Evolutionary conservation across 2,888 invertebrate genomes (phyloP).

Genomic region (Xylophagus ater): DNA sequence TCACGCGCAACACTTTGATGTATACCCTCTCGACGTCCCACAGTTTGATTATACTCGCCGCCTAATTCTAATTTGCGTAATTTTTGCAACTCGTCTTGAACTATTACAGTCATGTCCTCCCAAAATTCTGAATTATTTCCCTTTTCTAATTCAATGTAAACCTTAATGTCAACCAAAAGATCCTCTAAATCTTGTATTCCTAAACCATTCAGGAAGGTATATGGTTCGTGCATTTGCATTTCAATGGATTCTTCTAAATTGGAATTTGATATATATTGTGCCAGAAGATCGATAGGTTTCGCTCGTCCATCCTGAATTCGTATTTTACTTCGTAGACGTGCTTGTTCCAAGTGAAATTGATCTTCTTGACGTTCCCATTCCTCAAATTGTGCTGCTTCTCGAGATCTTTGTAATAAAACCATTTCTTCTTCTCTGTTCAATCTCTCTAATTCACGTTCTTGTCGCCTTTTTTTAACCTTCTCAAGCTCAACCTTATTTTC

Average conservation of each 20-base stretch:
- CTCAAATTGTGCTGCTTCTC: conserved; percentile 81
- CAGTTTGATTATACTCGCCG: conserved; percentile 47
- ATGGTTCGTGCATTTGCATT: conserved; percentile 99
- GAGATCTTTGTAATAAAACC: conserved; percentile 72
- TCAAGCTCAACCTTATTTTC: conserved; percentile 88
- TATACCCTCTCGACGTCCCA: conserved; percentile 50
- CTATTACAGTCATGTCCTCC: conserved; percentile 92
- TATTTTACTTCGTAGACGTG: conserved; percentile 82
- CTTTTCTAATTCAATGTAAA: conserved; percentile 83
- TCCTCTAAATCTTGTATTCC: conserved; percentile 88
- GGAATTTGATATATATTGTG: conserved; percentile 89
- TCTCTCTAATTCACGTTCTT: conserved; percentile 80
- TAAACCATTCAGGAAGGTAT: conserved; percentile 86
- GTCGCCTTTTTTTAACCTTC: conserved; percentile 83
- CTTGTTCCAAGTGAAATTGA: conserved; percentile 94
- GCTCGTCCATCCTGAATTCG: conserved; percentile 94
- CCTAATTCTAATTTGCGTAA: conserved; percentile 59
- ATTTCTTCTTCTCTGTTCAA: conserved; percentile 72
- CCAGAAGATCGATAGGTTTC: conserved; percentile 94
- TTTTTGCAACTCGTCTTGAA: conserved; percentile 83
- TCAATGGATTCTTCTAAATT: conserved; percentile 85
- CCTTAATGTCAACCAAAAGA: conserved; percentile 89
- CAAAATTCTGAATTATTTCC: conserved; percentile 84
- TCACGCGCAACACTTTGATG: conserved; percentile 86
- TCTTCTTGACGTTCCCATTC: conserved; percentile 96